A percentile compares a stretch with the other conserved stretches of the same genome.
These are phyloP conservation scores for Verasper variegatus DNA, from an alignment of 2,113 vertebrate species.

Conservation along the genomic window DNA sequence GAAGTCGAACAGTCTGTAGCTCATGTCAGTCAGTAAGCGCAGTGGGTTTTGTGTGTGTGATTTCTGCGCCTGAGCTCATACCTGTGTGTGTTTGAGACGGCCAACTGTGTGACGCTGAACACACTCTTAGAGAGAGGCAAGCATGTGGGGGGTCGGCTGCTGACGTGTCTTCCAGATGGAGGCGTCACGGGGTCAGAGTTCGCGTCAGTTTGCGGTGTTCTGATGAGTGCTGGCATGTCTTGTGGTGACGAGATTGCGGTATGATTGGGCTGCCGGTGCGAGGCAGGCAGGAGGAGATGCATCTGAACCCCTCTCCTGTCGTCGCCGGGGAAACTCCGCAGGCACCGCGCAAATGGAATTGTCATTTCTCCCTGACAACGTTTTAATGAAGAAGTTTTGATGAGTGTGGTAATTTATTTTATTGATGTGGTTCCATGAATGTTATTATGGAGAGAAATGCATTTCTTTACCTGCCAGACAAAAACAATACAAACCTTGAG, in stretches of 20 bases:
- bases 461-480: constrained; percentile 27
- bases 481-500: background rate
- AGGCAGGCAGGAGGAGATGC: constrained; percentile 33
- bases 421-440: constrained; percentile 10
- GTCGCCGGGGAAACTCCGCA: constrained; percentile 35
- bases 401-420: constrained; percentile 28
- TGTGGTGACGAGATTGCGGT: constrained; percentile 55
- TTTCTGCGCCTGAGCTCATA: background rate
- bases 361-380: constrained; percentile 54
- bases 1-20: constrained; percentile 66
- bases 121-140: constrained; percentile 26
- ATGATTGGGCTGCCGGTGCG: constrained; percentile 48
- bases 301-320: constrained; percentile 39
- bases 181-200: constrained; percentile 74
- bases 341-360: constrained; percentile 69
- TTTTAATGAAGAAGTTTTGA: constrained; percentile 52
- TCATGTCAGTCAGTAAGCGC: constrained; percentile 72
- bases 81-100: constrained; percentile 4
- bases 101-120: constrained; percentile 42
- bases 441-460: constrained; percentile 6
- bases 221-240: constrained; percentile 69
- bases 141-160: constrained; percentile 36
- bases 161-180: constrained; percentile 63
- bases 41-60: constrained; percentile 34
- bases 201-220: constrained; percentile 59